A percentile compares a stretch with the other conserved stretches of the same genome.
Conservation (phyloP, 1,140 invertebrate genomes). For the Geopemphigus sp. region DNA sequence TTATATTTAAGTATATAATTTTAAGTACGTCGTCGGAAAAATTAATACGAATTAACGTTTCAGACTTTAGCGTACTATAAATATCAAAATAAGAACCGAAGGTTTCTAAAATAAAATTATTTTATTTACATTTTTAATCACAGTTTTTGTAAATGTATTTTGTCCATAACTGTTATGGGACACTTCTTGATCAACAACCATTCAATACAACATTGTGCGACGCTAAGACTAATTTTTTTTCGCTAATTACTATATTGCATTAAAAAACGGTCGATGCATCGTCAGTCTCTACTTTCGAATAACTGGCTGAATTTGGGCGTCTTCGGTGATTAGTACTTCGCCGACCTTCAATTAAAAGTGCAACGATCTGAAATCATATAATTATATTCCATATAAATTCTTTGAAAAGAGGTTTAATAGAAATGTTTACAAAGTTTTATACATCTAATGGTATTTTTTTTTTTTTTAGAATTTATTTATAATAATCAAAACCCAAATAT, state of each 20-base stretch:
- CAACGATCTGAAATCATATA: constrained; percentile 39
- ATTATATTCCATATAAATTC: neutral
- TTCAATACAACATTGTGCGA: constrained; percentile 13
- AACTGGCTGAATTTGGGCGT: constrained; percentile 33
- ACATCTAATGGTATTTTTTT: too few species aligned
- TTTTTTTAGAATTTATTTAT: neutral
- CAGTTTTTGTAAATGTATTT: constrained; percentile 11
- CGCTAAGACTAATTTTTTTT: neutral
- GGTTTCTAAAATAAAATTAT: neutral
- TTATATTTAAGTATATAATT: neutral
- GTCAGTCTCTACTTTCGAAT: constrained; percentile 47
- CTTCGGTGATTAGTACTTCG: constrained; percentile 32
- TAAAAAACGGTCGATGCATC: constrained; percentile 31
- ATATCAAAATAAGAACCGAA: constrained; percentile 16
- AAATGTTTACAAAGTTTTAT: neutral
- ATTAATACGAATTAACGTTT: neutral
- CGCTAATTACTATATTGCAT: neutral
- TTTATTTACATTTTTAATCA: constrained; percentile 22
- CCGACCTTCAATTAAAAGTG: constrained; percentile 48
- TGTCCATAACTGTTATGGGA: neutral
- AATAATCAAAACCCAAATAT: neutral
- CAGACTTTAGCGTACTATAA: neutral
- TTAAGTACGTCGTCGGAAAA: neutral
- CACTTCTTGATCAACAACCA: neutral
- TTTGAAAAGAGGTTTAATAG: too few species aligned